Evolutionary conservation across 2,888 invertebrate genomes (phyloP).

Genomic region (Trisateles emortualis): DNA sequence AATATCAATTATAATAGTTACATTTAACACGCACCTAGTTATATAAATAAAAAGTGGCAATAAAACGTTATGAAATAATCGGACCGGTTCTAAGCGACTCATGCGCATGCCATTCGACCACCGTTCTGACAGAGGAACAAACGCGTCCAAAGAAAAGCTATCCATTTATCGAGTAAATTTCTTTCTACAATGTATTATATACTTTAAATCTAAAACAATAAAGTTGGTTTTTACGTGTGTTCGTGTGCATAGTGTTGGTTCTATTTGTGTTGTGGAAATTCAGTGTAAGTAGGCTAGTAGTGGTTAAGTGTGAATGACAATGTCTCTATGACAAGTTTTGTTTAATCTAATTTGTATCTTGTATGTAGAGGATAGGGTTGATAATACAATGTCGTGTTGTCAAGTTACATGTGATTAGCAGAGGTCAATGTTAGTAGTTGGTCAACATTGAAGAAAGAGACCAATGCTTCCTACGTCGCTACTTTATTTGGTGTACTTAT

Average conservation of each 20-base stretch:
- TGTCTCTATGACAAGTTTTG: slow-evolving; percentile 13
- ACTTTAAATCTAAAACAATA: not conserved
- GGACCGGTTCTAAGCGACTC: slow-evolving; percentile 26
- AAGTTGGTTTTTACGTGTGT: slow-evolving; percentile 18
- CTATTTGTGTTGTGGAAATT: slow-evolving; percentile 14
- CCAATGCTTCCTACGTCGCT: no score
- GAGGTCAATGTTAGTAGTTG: slow-evolving; percentile 27
- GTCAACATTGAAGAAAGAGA: not conserved
- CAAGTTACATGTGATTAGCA: slow-evolving; percentile 9
- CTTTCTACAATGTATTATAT: slow-evolving; percentile 3
- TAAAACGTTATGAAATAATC: slow-evolving; percentile 14
- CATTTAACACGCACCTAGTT: not conserved
- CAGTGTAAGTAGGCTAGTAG: slow-evolving; percentile 35
- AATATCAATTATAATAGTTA: not conserved
- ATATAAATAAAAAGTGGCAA: slow-evolving; percentile 19
- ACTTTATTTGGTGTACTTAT: no score
- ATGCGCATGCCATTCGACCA: slow-evolving; percentile 31
- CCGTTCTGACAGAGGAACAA: slow-evolving; percentile 13
- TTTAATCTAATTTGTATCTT: slow-evolving; percentile 17
- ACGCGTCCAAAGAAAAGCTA: slow-evolving; percentile 24
- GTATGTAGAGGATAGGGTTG: slow-evolving; percentile 13
- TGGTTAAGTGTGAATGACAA: slow-evolving; percentile 28
- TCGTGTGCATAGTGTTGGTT: slow-evolving; percentile 1
- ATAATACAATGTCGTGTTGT: slow-evolving; percentile 10
- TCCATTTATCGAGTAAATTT: not conserved